phyloP scores from a whole-genome alignment of 2,888 invertebrate species.

The Leuctra nigra region DNA sequence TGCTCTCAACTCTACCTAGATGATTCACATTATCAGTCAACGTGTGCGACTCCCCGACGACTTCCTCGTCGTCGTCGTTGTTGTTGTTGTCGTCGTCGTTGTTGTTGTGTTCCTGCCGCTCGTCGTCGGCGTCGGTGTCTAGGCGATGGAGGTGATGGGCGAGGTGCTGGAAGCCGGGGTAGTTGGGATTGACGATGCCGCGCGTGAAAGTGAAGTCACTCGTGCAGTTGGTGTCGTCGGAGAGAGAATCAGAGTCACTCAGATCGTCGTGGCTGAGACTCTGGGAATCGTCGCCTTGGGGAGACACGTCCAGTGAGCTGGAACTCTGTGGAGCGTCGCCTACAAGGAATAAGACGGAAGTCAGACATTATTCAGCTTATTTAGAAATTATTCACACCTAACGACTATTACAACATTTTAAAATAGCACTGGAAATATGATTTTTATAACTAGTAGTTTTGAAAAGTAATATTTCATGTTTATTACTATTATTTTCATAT shows the following conservation, averaged over 20 bases:
- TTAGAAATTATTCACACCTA: too few relatives aligned
- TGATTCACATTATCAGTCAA: slow-evolving; percentile 46
- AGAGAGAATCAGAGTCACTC: slow-evolving; percentile 42
- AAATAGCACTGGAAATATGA: too few relatives aligned
- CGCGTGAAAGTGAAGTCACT: slow-evolving; percentile 35
- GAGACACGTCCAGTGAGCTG: slow-evolving; percentile 43
- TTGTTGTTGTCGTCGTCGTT: slow-evolving; percentile 33
- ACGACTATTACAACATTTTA: too few relatives aligned
- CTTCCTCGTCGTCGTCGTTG: slow-evolving; percentile 32
- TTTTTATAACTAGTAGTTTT: too few relatives aligned
- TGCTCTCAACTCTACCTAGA: slow-evolving; percentile 45
- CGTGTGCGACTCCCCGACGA: slow-evolving; percentile 36
- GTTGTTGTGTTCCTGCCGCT: slow-evolving; percentile 46
- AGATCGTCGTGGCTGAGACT: slow-evolving; percentile 51
- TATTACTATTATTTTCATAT: too few relatives aligned
- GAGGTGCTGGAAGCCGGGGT: slow-evolving; percentile 76
- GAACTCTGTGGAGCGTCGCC: slow-evolving; percentile 40
- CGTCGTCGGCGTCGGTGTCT: slow-evolving; percentile 44
- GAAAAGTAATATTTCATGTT: too few relatives aligned
- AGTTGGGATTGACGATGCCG: slow-evolving; percentile 77
- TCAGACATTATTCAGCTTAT: too few relatives aligned
- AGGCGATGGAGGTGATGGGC: slow-evolving; percentile 55
- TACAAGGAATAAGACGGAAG: too few relatives aligned
- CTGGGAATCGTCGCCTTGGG: slow-evolving; percentile 48
- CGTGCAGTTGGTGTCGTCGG: slow-evolving; percentile 38